Evolutionary conservation across 2,113 vertebrate genomes (phyloP).

Genomic region (Eolophus roseicapilla): DNA sequence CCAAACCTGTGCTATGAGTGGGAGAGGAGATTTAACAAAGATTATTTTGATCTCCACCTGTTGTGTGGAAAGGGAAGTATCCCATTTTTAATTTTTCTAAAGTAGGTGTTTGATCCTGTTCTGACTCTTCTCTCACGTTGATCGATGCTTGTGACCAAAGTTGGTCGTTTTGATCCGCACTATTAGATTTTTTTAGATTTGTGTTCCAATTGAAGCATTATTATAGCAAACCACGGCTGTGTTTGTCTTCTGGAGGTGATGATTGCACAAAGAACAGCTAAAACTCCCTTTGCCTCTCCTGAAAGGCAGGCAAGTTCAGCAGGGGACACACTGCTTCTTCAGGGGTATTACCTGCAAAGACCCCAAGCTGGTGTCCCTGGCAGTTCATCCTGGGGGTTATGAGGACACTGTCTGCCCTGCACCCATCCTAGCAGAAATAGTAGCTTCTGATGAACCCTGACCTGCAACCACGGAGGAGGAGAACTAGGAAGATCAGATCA

Average conservation of each 20-base stretch:
- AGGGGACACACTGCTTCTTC: not conserved
- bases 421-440: not conserved
- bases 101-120: not conserved
- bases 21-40: not conserved
- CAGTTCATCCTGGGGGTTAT: not conserved
- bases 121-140: not conserved
- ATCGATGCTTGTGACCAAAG: not conserved
- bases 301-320: not conserved
- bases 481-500: conserved; percentile 51
- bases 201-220: not conserved
- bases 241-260: not conserved
- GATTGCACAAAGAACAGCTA: not conserved
- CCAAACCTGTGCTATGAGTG: not conserved
- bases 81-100: not conserved
- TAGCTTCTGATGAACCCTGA: not conserved
- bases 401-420: not conserved
- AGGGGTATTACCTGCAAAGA: not conserved
- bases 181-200: not conserved
- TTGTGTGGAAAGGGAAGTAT: not conserved
- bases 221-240: not conserved
- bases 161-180: not conserved
- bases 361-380: not conserved
- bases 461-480: not conserved
- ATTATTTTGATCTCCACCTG: not conserved
- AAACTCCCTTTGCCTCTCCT: not conserved